phyloP scores from a whole-genome alignment of 2,888 invertebrate genomes.

The Drosophila engyochracea region DNA sequence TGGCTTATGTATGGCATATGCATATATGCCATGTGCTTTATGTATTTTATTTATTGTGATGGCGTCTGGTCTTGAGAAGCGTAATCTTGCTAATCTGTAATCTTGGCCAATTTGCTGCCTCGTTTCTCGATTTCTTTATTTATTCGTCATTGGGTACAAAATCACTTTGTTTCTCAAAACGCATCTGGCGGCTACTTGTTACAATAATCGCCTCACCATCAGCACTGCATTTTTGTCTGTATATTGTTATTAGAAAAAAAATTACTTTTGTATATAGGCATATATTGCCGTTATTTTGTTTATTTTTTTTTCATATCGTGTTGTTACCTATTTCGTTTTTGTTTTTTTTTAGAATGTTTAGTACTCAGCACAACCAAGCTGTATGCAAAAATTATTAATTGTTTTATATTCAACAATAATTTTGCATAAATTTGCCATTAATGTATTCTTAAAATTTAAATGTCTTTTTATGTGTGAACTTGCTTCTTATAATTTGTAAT shows the following conservation, averaged over 20 bases:
- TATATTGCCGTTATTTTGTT: constrained; percentile 11
- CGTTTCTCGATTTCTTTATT: too few relatives aligned
- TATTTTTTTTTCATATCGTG: background rate
- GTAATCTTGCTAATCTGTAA: background rate
- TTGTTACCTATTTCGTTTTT: constrained; percentile 6
- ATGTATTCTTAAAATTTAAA: constrained; percentile 24
- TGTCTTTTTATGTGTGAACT: constrained; percentile 9
- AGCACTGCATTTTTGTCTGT: constrained; percentile 15
- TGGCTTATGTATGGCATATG: background rate
- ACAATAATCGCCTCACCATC: background rate
- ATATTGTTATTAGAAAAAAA: constrained; percentile 37
- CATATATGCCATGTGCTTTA: constrained; percentile 12
- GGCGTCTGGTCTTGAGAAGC: constrained; percentile 22
- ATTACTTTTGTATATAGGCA: constrained; percentile 24
- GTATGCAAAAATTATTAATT: constrained; percentile 47
- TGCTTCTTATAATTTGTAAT: constrained; percentile 17
- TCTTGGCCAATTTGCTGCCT: background rate
- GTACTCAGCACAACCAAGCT: constrained; percentile 78
- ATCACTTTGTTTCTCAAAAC: background rate
- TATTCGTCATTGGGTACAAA: background rate
- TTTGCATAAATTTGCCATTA: constrained; percentile 23
- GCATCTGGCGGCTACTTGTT: constrained; percentile 5
- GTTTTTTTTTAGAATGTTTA: constrained; percentile 34
- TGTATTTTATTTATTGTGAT: constrained; percentile 6
- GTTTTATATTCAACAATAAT: constrained; percentile 46